Conservation (phyloP, 2,888 invertebrate species). For the Apoda limacodes region DNA sequence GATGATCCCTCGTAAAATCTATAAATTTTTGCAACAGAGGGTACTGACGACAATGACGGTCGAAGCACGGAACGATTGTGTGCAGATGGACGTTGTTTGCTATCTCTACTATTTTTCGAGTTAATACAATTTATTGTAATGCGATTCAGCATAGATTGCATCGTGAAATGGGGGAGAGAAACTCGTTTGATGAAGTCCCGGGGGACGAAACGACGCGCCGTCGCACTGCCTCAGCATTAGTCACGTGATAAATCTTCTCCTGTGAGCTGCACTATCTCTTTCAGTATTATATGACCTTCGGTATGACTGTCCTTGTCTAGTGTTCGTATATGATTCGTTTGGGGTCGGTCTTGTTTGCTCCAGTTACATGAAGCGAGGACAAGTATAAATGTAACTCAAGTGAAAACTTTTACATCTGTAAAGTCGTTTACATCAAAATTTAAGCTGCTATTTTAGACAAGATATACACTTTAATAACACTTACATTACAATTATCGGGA, state of each 20-base stretch:
- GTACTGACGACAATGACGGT: conserved; percentile 32
- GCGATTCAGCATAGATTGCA: conserved; percentile 71
- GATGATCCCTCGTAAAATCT: conserved; percentile 65
- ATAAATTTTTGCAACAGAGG: conserved; percentile 58
- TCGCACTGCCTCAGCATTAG: conserved; percentile 61
- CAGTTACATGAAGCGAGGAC: conserved; percentile 40
- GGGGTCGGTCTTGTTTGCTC: conserved; percentile 44
- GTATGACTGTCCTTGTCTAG: no score
- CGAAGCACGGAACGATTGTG: conserved; percentile 49
- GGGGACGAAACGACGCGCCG: conserved; percentile 51
- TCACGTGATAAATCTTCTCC: conserved; percentile 66
- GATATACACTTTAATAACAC: no score
- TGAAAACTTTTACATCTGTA: no score
- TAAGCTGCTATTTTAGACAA: no score
- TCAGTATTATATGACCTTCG: conserved; percentile 44
- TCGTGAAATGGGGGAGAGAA: conserved; percentile 62
- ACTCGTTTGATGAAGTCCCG: conserved; percentile 67
- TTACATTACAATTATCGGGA: no score
- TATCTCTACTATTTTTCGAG: conserved; percentile 68
- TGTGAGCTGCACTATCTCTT: conserved; percentile 42
- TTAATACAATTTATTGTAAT: conserved; percentile 71
- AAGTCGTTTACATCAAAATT: no score
- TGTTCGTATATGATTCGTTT: conserved; percentile 53
- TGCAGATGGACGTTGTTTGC: conserved; percentile 69
- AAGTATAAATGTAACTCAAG: conserved; percentile 31